Conservation (phyloP, 1,140 invertebrate species). For the Cryptotermes secundus region DNA sequence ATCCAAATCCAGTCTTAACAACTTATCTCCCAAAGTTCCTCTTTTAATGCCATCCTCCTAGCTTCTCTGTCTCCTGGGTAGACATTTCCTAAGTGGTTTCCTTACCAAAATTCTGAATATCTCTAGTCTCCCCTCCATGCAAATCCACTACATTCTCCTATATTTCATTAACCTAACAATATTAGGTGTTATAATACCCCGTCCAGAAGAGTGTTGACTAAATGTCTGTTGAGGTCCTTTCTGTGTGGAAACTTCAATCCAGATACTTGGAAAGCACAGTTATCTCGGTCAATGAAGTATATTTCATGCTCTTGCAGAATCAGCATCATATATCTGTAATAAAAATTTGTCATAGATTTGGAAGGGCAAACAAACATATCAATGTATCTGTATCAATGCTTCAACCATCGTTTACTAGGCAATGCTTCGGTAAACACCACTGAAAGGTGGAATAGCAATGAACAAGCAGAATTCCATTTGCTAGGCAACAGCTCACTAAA, state of each 20-base stretch:
- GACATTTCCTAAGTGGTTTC: not conserved
- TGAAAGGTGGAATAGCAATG: too few relatives aligned
- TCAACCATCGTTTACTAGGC: too few relatives aligned
- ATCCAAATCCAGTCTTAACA: too few relatives aligned
- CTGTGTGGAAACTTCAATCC: conserved; percentile 76
- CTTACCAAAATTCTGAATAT: too few relatives aligned
- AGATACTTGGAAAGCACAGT: conserved; percentile 86
- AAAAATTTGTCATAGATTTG: not conserved
- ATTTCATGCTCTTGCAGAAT: conserved; percentile 82
- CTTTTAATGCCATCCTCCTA: too few relatives aligned
- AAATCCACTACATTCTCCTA: not conserved
- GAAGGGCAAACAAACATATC: not conserved
- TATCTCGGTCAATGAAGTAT: conserved; percentile 94
- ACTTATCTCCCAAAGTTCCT: too few relatives aligned
- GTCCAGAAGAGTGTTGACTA: conserved; percentile 88
- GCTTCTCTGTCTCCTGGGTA: too few relatives aligned
- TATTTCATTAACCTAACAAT: not conserved
- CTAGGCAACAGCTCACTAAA: too few relatives aligned
- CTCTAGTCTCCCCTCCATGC: not conserved
- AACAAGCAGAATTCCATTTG: too few relatives aligned
- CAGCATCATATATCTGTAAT: conserved; percentile 90
- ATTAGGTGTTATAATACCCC: conserved; percentile 63
- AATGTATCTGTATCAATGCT: too few relatives aligned
- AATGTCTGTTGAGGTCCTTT: conserved; percentile 67
- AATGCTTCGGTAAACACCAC: too few relatives aligned